Conservation (phyloP, 2,113 vertebrate species). For the Gallinago jamesoni region DNA sequence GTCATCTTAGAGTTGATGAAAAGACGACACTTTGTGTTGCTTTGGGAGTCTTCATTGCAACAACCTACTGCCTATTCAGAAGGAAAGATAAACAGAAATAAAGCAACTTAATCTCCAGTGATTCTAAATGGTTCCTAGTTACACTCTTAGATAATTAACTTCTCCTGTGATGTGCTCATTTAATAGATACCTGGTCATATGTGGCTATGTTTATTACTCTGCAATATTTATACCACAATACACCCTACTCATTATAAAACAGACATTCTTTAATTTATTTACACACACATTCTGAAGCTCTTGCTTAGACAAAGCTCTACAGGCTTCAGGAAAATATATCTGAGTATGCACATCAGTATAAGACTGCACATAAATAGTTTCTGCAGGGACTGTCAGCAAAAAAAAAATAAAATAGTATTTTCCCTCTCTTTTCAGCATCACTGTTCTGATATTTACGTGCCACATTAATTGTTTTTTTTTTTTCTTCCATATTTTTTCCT, state of each 20-base stretch:
- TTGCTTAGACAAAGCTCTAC: neutral
- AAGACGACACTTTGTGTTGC: neutral
- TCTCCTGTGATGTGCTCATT: slow-evolving; percentile 27
- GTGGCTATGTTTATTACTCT: slow-evolving; percentile 47
- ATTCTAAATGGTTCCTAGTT: neutral
- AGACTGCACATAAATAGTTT: neutral
- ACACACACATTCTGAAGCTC: neutral
- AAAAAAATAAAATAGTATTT: neutral
- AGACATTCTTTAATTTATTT: slow-evolving; percentile 15
- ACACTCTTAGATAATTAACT: slow-evolving; percentile 44
- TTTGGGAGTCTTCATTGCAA: slow-evolving; percentile 6
- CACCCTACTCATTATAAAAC: slow-evolving; percentile 17
- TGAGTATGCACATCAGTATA: neutral
- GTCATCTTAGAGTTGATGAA: neutral
- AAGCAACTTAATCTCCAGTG: slow-evolving; percentile 36
- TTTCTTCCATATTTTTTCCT: neutral
- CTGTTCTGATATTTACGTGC: neutral
- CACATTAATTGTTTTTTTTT: neutral
- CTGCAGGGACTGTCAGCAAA: neutral
- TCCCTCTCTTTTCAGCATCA: neutral
- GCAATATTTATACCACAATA: slow-evolving; percentile 25
- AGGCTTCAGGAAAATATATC: slow-evolving; percentile 15
- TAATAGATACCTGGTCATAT: slow-evolving; percentile 52
- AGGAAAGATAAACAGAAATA: slow-evolving; percentile 48
- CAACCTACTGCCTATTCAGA: neutral